Conservation (phyloP, 2,797 vertebrate species). For the Tadarida brasiliensis region DNA sequence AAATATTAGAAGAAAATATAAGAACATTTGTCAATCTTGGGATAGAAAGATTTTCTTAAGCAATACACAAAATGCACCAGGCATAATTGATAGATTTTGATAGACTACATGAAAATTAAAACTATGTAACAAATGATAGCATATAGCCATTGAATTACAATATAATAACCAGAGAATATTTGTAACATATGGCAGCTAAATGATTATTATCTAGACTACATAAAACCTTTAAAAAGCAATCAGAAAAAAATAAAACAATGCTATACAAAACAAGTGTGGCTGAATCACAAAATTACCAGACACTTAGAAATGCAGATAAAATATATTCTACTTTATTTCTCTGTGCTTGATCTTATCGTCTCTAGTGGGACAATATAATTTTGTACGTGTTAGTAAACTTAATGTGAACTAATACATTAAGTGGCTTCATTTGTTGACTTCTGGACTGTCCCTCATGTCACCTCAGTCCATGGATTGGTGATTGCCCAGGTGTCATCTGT, state of each 20-base stretch:
- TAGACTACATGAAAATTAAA: slow-evolving; percentile 1
- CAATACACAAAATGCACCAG: slow-evolving; percentile 17
- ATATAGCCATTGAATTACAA: not conserved
- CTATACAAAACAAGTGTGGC: not conserved
- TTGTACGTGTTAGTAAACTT: not conserved
- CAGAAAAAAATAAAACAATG: not conserved
- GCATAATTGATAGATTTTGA: slow-evolving; percentile 36
- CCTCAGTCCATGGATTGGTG: not conserved
- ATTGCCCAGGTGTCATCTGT: not conserved
- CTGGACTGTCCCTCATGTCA: not conserved
- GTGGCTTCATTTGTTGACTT: not conserved
- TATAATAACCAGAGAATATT: slow-evolving; percentile 38
- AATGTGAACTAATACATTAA: not conserved
- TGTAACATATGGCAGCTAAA: not conserved
- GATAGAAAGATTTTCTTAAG: slow-evolving; percentile 9
- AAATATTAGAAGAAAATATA: slow-evolving; percentile 12
- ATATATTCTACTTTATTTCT: not conserved
- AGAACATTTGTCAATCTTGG: not conserved
- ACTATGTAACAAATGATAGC: not conserved
- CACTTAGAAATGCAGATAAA: not conserved
- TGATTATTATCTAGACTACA: not conserved
- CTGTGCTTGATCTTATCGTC: not conserved
- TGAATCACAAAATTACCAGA: not conserved
- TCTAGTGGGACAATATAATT: not conserved
- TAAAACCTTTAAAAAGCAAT: not conserved